A percentile compares a stretch with the other conserved stretches of the same genome.
Conservation (phyloP, 2,888 invertebrate species). For the Himalopsyche japonica region DNA sequence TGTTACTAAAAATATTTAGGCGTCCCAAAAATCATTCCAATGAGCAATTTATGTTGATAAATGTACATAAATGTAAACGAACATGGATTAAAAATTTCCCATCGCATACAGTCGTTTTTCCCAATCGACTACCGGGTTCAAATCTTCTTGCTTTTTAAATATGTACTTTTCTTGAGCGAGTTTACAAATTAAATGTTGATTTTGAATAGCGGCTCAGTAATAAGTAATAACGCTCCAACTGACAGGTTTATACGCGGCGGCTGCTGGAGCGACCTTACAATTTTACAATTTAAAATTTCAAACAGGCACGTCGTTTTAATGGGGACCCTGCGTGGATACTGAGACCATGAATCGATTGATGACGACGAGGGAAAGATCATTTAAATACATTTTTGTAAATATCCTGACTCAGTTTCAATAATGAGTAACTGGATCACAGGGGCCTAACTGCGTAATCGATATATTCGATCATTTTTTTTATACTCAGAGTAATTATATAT, state of each 20-base stretch:
- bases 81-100: no score
- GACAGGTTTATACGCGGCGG: constrained; percentile 26
- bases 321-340: neutral
- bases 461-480: no score
- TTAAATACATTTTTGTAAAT: neutral
- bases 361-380: neutral
- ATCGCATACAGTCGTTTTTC: no score
- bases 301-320: constrained; percentile 19
- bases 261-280: constrained; percentile 7
- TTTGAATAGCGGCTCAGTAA: constrained; percentile 23
- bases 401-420: no score
- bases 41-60: no score
- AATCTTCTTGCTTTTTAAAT: neutral
- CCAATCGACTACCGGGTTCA: neutral
- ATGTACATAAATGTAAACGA: no score
- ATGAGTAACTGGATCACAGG: no score
- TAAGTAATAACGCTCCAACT: constrained; percentile 26
- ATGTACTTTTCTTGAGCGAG: constrained; percentile 8
- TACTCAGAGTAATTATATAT: no score
- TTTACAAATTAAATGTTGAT: constrained; percentile 34
- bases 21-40: no score
- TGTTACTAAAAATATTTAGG: no score
- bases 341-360: neutral
- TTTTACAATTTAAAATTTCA: constrained; percentile 4
- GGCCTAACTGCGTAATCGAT: no score